A percentile compares a stretch with the other conserved stretches of the same genome.
These are phyloP conservation scores for Patagioenas fasciata DNA, from an alignment of 2,113 vertebrate genomes.

Conservation along the genomic window DNA sequence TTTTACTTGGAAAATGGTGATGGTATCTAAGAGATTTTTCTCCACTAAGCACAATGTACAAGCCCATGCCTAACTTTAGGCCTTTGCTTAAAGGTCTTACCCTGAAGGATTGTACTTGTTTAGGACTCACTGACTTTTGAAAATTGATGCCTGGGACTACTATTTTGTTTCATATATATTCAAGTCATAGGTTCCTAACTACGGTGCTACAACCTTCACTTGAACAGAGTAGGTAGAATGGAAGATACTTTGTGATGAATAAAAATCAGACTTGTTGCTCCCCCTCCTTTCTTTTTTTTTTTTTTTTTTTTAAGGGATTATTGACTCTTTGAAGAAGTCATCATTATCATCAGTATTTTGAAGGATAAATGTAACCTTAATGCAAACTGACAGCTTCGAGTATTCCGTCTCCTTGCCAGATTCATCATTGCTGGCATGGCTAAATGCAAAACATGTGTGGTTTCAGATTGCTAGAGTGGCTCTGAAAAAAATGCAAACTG, in stretches of 20 bases:
- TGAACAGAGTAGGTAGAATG: neutral
- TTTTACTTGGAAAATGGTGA: neutral
- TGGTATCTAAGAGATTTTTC: neutral
- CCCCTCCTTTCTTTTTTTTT: no score
- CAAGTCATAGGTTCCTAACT: neutral
- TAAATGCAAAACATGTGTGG: conserved; percentile 31
- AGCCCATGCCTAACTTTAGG: neutral
- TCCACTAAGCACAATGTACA: neutral
- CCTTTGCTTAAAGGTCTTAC: neutral
- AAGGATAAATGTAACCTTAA: conserved; percentile 37
- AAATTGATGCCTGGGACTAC: neutral
- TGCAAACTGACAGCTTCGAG: conserved; percentile 49
- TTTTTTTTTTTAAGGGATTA: conserved; percentile 8
- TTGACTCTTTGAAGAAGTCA: conserved; percentile 27
- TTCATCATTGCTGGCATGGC: conserved; percentile 31
- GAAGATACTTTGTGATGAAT: neutral
- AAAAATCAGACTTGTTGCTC: neutral
- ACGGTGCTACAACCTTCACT: neutral
- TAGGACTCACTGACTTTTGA: neutral
- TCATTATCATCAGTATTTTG: conserved; percentile 46
- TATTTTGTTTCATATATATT: neutral
- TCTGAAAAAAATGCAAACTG: neutral
- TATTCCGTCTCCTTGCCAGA: conserved; percentile 39
- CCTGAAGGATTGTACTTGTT: neutral
- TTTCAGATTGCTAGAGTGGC: neutral